Conservation (phyloP, 1,140 invertebrate species). For the Ruditapes philippinarum region DNA sequence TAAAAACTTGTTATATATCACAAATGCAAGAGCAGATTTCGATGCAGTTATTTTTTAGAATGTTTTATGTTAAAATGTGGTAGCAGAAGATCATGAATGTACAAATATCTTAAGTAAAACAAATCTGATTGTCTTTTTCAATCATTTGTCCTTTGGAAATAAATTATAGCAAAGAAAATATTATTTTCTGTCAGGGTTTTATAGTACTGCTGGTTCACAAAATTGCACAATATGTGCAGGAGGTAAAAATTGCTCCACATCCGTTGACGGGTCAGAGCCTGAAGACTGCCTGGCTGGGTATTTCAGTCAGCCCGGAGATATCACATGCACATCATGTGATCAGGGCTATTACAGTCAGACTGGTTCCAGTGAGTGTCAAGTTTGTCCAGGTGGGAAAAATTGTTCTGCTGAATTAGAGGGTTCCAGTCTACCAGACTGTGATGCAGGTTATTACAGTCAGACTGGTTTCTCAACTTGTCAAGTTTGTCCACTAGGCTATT, state of each 20-base stretch:
- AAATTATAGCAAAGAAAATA: not conserved
- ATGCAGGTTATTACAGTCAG: conserved; percentile 72
- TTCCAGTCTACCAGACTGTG: conserved; percentile 60
- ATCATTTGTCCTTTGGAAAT: too few species aligned
- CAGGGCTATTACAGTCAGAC: conserved; percentile 67
- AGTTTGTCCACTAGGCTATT: conserved; percentile 65
- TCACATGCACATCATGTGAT: conserved; percentile 67
- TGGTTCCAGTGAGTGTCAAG: conserved; percentile 23
- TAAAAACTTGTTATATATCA: too few species aligned
- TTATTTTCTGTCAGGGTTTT: conserved; percentile 18
- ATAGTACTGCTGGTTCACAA: conserved; percentile 18
- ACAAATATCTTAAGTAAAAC: too few species aligned
- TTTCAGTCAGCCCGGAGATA: conserved; percentile 66
- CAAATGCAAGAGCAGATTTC: too few species aligned
- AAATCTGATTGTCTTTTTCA: too few species aligned
- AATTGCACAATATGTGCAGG: conserved; percentile 52
- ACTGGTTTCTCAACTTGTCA: conserved; percentile 59
- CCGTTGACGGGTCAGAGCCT: conserved; percentile 25
- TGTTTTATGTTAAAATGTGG: too few species aligned
- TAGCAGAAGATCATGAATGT: too few species aligned
- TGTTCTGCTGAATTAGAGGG: conserved; percentile 12
- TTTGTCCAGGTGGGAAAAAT: conserved; percentile 49
- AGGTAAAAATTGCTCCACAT: conserved; percentile 41
- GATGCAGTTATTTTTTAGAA: too few species aligned
- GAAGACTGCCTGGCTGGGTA: conserved; percentile 65